A percentile compares a stretch with the other conserved stretches of the same genome.
Evolutionary conservation across 1,140 invertebrate genomes (phyloP).

Genomic region (Drosophila punjabiensis): DNA sequence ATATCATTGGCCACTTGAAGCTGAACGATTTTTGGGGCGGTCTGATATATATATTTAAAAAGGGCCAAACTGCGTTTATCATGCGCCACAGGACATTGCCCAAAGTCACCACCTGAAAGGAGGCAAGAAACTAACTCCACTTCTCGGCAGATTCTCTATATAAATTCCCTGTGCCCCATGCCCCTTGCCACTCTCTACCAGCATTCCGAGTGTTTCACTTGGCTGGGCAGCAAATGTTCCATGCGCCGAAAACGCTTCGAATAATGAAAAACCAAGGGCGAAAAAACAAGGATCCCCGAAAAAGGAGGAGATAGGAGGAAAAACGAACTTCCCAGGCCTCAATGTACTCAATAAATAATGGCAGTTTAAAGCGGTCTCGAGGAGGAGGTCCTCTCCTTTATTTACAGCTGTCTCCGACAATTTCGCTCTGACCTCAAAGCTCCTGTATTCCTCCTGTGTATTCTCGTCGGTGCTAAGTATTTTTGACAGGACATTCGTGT

Average conservation of each 20-base stretch:
- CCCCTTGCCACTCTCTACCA: background rate
- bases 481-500: slow-evolving; percentile 71
- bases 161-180: background rate
- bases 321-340: slow-evolving; percentile 41
- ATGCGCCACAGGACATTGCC: slow-evolving; percentile 76
- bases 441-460: slow-evolving; percentile 5
- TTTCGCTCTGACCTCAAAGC: slow-evolving; percentile 34
- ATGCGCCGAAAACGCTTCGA: slow-evolving; percentile 66
- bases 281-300: slow-evolving; percentile 1
- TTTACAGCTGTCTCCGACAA: slow-evolving; percentile 55
- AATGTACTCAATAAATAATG: slow-evolving; percentile 69
- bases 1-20: slow-evolving; percentile 29
- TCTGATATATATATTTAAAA: slow-evolving; percentile 61
- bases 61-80: slow-evolving; percentile 65
- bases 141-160: slow-evolving; percentile 1
- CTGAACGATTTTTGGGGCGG: background rate
- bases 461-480: slow-evolving; percentile 55
- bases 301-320: slow-evolving; percentile 19
- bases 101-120: slow-evolving; percentile 63
- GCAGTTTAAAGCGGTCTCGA: slow-evolving; percentile 54
- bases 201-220: slow-evolving; percentile 57
- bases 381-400: slow-evolving; percentile 28
- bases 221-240: slow-evolving; percentile 73
- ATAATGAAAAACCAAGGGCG: slow-evolving; percentile 51
- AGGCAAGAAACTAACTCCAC: slow-evolving; percentile 27